Evolutionary conservation across 2,113 vertebrate species (phyloP).

Genomic region (Suncus etruscus): DNA sequence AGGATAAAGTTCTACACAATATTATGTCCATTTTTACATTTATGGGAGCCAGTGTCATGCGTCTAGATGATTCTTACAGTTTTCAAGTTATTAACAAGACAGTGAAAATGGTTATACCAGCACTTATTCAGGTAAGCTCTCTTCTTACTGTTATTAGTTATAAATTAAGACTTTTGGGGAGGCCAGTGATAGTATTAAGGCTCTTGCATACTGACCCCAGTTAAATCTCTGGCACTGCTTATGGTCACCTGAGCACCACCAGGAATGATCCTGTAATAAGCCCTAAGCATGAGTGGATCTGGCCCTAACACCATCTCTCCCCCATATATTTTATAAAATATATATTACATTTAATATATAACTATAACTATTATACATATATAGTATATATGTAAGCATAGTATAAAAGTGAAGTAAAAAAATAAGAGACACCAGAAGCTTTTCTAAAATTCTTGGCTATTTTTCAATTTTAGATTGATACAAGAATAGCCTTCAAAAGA

Average conservation of each 20-base stretch:
- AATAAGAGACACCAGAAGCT: neutral
- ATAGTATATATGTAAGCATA: neutral
- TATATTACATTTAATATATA: too few species aligned
- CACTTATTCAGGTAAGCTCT: slow-evolving; percentile 92
- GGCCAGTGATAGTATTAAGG: too few species aligned
- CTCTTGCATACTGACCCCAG: too few species aligned
- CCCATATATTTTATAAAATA: too few species aligned
- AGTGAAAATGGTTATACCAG: slow-evolving; percentile 96
- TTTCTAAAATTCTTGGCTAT: slow-evolving; percentile 18
- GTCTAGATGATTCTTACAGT: slow-evolving; percentile 96
- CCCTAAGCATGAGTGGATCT: too few species aligned
- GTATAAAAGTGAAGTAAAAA: neutral
- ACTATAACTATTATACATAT: neutral
- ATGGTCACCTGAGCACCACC: too few species aligned
- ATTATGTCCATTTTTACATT: slow-evolving; percentile 99
- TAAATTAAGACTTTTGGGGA: neutral
- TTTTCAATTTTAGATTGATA: neutral
- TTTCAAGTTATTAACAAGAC: slow-evolving; percentile 98
- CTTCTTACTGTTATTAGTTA: neutral
- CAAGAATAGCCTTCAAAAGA: neutral
- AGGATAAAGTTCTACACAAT: slow-evolving; percentile 99
- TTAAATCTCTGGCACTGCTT: too few species aligned
- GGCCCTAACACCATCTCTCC: too few species aligned
- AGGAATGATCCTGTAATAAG: too few species aligned
- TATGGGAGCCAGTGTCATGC: slow-evolving; percentile 97